Percentiles rank a stretch among this genome's conserved stretches.
phyloP scores from a whole-genome alignment of 2,888 invertebrate species.

The Leptogaster cylindrica region DNA sequence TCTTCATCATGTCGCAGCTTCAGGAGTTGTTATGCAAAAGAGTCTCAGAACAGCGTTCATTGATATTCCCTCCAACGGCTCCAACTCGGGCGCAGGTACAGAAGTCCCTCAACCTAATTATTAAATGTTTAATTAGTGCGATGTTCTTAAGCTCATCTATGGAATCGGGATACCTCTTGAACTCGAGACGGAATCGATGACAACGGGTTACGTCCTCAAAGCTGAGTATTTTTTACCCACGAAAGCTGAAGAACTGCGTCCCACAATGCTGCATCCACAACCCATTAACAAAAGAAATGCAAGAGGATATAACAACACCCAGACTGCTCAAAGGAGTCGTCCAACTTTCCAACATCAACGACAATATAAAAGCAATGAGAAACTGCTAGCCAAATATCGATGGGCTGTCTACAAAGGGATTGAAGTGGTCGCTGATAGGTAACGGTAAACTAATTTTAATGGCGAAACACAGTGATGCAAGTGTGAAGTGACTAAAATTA shows the following conservation, averaged over 20 bases:
- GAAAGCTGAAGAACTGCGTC: slow-evolving; percentile 53
- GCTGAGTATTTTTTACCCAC: slow-evolving; percentile 51
- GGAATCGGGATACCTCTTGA: slow-evolving; percentile 60
- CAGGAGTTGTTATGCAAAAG: no score
- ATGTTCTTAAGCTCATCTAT: slow-evolving; percentile 53
- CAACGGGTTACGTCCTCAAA: slow-evolving; percentile 53
- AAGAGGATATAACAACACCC: background rate
- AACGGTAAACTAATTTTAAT: no score
- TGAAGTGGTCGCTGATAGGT: slow-evolving; percentile 68
- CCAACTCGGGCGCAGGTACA: slow-evolving; percentile 59
- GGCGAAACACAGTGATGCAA: no score
- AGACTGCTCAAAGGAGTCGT: slow-evolving; percentile 6
- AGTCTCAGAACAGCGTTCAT: no score
- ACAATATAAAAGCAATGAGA: background rate
- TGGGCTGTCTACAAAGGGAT: slow-evolving; percentile 73
- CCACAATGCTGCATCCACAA: slow-evolving; percentile 54
- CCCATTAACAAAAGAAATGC: slow-evolving; percentile 37
- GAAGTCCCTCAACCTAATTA: background rate
- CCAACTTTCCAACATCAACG: background rate
- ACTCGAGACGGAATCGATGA: slow-evolving; percentile 48
- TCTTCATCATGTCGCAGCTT: no score
- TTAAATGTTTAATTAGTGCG: background rate
- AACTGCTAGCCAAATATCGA: slow-evolving; percentile 56
- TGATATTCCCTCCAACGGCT: slow-evolving; percentile 57
- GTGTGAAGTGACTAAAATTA: slow-evolving; percentile 41